Evolutionary conservation across 2,888 invertebrate genomes (phyloP).

Genomic region (Mylabris sibirica): DNA sequence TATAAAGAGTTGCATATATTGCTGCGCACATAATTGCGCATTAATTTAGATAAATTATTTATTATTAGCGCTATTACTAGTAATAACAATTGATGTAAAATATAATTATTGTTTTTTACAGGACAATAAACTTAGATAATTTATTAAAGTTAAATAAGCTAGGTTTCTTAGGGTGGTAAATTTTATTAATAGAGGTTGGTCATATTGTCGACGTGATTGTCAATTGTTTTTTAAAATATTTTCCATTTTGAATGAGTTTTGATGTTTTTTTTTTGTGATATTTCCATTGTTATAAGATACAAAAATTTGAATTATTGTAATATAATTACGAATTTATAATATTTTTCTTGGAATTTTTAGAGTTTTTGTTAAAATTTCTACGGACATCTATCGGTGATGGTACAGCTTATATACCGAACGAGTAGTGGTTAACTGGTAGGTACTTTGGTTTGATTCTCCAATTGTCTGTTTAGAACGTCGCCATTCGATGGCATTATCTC

Average conservation of each 20-base stretch:
- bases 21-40: neutral
- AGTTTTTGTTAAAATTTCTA: neutral
- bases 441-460: conserved; percentile 58
- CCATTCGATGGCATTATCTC: conserved; percentile 60
- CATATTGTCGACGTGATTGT: neutral
- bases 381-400: neutral
- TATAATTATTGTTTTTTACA: neutral
- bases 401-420: conserved; percentile 35
- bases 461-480: conserved; percentile 61
- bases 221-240: neutral
- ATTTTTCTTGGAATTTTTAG: neutral
- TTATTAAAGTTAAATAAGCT: neutral
- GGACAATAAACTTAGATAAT: neutral
- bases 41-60: neutral
- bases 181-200: neutral
- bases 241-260: neutral
- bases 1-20: neutral
- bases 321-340: neutral
- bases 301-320: neutral
- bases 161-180: neutral
- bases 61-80: neutral
- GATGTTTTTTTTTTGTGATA: neutral
- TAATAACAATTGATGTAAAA: neutral
- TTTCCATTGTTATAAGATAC: neutral
- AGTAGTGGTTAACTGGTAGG: conserved; percentile 56